Conservation (phyloP, 2,888 invertebrate genomes). For the Eupeodes latifasciatus region DNA sequence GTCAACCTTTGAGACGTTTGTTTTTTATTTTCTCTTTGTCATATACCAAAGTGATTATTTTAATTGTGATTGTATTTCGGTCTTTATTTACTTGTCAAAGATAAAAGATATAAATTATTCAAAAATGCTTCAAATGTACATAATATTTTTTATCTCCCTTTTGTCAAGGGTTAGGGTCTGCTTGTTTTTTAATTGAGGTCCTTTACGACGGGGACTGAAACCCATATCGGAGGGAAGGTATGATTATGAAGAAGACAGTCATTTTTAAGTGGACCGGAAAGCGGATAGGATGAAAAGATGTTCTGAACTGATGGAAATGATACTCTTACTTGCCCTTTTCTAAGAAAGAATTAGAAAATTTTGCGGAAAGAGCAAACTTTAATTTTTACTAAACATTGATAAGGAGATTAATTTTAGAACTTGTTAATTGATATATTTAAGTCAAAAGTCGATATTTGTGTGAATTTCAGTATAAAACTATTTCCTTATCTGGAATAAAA, state of each 20-base stretch:
- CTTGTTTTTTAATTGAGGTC: conserved; percentile 6
- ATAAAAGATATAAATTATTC: conserved; percentile 24
- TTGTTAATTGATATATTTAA: too few species aligned
- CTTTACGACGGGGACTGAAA: too few species aligned
- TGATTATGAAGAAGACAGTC: not conserved
- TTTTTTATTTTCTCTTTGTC: not conserved
- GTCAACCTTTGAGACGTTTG: not conserved
- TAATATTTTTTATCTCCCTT: not conserved
- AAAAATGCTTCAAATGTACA: not conserved
- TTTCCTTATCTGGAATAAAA: too few species aligned
- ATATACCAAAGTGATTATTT: conserved; percentile 21
- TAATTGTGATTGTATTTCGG: conserved; percentile 28
- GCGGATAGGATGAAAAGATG: not conserved
- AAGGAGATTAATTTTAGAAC: too few species aligned
- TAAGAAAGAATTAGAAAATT: too few species aligned
- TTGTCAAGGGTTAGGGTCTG: not conserved
- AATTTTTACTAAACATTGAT: too few species aligned
- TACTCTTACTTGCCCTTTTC: too few species aligned
- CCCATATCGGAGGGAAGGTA: not conserved
- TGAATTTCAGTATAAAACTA: too few species aligned
- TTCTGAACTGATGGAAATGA: not conserved
- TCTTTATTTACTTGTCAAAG: conserved; percentile 20
- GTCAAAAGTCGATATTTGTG: too few species aligned
- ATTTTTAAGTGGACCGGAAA: too few species aligned
- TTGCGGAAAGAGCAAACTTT: too few species aligned